Base-by-base conservation (phyloP, 2,888 invertebrate species). In the Orthosia gracilis region DNA sequence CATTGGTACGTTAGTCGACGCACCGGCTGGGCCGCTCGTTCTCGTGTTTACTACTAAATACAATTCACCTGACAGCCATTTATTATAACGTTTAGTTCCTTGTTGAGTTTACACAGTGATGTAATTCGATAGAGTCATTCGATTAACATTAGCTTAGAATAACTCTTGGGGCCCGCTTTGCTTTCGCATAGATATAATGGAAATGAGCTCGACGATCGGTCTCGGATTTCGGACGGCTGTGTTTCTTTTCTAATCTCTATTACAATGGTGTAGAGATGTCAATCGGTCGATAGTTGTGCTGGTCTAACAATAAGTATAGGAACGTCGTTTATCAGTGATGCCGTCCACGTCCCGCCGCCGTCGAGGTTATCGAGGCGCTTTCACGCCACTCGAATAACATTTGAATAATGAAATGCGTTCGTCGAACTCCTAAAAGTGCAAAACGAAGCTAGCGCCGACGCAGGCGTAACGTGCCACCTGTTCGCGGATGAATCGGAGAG, bases 351-450 rank as follows among this genome's bases (percentile, higher is more conserved):
- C 88, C 81, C 88, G 85, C 82, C 78, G 87, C 83, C 86, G 89
- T 80, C 91, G 93, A 92, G 94, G 94, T 94, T 95, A 95, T 94
- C 94, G 93, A 92, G 90, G 91, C 81, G 87, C 95, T 96, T 96
- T 96, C 95, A 94, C 94, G 94, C 94, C 92, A 89, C 90, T 92
- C 91, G 94, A 95, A 95, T 94, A 94, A 90, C 92, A 96, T 96
- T 96, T 94, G 94, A 95, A 95, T 95, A 95, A 93, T 94, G 91
- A 92, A 89, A 89, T 87, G 90, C 93, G 94, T 94, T 92, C 95
- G 91, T 91, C 94, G 94, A 95, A 96, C 94, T 93, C 89, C 91
- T 91, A 93, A 94, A 94, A 93, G 90, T 91, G 95, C 95, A 93
- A 94, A 94, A 93, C 89, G 87, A 89, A 86, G 80, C 85, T 85